Conservation (phyloP, 2,113 vertebrate genomes). For the Nycticryphes semicollaris region DNA sequence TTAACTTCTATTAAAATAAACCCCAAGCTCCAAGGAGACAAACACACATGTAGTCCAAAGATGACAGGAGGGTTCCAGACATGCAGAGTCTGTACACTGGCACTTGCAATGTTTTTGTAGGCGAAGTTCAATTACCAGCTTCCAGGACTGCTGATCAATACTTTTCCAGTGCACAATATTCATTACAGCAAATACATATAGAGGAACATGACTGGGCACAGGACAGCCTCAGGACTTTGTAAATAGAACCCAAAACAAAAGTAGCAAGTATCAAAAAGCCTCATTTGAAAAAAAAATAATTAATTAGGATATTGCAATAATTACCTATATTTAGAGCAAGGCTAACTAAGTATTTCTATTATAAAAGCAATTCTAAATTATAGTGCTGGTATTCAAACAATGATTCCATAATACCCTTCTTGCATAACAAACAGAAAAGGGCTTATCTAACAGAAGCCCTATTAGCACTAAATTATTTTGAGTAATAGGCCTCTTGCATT, state of each 20-base stretch:
- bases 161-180: not conserved
- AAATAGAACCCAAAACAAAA: not conserved
- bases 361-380: slow-evolving; percentile 51
- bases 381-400: slow-evolving; percentile 29
- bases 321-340: slow-evolving; percentile 3
- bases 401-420: slow-evolving; percentile 26
- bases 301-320: slow-evolving; percentile 4
- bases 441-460: slow-evolving; percentile 54
- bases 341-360: slow-evolving; percentile 16
- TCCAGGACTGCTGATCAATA: not conserved
- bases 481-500: slow-evolving; percentile 18
- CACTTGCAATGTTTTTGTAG: not conserved
- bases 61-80: not conserved
- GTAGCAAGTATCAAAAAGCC: not conserved
- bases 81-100: not conserved
- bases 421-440: slow-evolving; percentile 53
- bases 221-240: not conserved
- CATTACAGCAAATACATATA: not conserved
- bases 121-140: not conserved
- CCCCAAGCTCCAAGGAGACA: not conserved
- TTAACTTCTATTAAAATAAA: not conserved
- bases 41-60: not conserved
- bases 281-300: not conserved
- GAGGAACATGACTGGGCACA: not conserved
- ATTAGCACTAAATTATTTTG: slow-evolving; percentile 44